Conservation (phyloP, 2,797 vertebrate species). For the Xiphophorus birchmanni region DNA sequence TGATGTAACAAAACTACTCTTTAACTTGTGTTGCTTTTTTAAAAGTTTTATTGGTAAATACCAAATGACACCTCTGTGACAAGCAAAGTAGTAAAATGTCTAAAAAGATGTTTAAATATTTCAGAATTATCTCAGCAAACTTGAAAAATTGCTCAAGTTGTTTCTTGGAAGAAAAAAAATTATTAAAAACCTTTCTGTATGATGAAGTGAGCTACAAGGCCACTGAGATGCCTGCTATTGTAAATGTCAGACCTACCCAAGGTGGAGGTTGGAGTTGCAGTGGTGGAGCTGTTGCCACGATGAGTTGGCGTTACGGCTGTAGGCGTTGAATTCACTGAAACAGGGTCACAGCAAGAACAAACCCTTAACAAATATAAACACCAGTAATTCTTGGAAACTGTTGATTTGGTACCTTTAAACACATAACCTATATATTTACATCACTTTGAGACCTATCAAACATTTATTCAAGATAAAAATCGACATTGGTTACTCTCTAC, state of each 20-base stretch:
- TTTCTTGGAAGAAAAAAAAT: too few species aligned
- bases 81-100: not conserved
- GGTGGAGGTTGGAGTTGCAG: not conserved
- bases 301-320: slow-evolving; percentile 4
- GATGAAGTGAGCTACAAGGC: not conserved
- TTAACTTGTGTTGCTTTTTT: not conserved
- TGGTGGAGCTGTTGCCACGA: slow-evolving; percentile 3
- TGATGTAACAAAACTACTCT: not conserved
- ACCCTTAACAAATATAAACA: slow-evolving; percentile 5
- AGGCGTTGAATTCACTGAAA: slow-evolving; percentile 10
- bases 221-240: not conserved
- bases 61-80: not conserved
- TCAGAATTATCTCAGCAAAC: not conserved
- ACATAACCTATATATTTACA: not conserved
- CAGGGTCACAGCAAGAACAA: slow-evolving; percentile 23
- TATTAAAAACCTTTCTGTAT: not conserved
- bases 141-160: not conserved
- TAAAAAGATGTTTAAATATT: not conserved
- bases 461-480: not conserved
- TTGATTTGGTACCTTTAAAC: not conserved
- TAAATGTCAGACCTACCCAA: slow-evolving; percentile 49
- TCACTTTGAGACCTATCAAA: not conserved
- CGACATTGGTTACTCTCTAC: not conserved
- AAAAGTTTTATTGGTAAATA: too few species aligned
- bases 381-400: slow-evolving; percentile 12